Percentiles rank a stretch among this genome's conserved stretches.
phyloP scores from a whole-genome alignment of 2,797 vertebrate genomes.

The Enteromius fasciolatus region DNA sequence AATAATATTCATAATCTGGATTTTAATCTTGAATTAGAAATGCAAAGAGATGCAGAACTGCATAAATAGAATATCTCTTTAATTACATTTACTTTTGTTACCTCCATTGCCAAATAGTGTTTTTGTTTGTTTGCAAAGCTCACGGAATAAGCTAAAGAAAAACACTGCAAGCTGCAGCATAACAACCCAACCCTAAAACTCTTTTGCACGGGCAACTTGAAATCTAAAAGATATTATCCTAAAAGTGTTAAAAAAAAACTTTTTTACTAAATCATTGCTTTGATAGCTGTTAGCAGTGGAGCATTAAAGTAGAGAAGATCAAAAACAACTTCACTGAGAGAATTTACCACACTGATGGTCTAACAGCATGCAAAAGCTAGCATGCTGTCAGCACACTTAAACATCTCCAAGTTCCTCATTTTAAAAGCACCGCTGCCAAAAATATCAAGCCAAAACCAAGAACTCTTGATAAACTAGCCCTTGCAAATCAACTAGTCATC shows the following conservation, averaged over 20 bases:
- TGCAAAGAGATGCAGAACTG: background rate
- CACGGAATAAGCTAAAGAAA: background rate
- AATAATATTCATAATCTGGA: background rate
- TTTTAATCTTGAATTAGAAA: conserved; percentile 9
- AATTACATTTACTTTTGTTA: background rate
- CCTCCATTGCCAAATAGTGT: background rate
- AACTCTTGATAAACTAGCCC: background rate
- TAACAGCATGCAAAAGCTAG: conserved; percentile 1
- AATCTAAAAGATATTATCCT: background rate
- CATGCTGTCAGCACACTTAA: background rate
- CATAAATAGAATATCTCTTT: background rate
- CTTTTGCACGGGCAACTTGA: background rate
- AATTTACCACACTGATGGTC: background rate
- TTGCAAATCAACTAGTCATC: background rate
- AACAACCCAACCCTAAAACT: background rate
- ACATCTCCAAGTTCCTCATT: background rate
- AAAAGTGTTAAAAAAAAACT: background rate
- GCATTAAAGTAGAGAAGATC: background rate
- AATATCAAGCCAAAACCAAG: background rate
- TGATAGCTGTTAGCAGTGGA: background rate
- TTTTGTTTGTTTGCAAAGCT: no score
- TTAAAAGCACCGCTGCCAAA: background rate
- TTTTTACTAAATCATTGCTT: background rate
- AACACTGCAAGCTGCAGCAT: background rate
- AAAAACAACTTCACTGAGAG: background rate